Conservation (phyloP, 2,113 vertebrate species). For the Astur gentilis region DNA sequence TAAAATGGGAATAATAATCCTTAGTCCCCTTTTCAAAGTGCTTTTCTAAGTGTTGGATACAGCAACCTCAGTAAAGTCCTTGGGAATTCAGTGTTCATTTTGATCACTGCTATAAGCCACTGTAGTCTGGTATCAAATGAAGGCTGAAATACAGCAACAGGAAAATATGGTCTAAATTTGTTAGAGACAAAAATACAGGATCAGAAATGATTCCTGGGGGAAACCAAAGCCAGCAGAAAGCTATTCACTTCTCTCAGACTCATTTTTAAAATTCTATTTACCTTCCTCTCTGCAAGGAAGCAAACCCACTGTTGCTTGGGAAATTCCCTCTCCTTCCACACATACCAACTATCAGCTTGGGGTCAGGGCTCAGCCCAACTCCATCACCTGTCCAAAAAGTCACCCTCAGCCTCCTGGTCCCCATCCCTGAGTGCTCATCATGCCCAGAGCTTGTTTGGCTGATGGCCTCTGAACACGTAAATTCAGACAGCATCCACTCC, state of each 20-base stretch:
- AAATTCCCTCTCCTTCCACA: not conserved
- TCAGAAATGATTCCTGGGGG: slow-evolving; percentile 27
- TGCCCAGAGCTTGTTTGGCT: not conserved
- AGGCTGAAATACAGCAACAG: slow-evolving; percentile 3
- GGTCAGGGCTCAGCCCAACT: not conserved
- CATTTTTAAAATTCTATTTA: slow-evolving; percentile 20
- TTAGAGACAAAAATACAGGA: not conserved
- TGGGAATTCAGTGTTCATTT: slow-evolving; percentile 40
- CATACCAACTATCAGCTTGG: not conserved
- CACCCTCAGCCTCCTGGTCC: not conserved
- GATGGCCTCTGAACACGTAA: rapidly evolving
- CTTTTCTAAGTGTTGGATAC: not conserved
- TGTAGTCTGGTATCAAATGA: not conserved
- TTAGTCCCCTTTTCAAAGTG: not conserved
- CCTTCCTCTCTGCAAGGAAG: not conserved
- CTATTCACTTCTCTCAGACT: not conserved
- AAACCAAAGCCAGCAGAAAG: not conserved
- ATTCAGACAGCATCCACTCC: not conserved
- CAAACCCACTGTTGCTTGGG: not conserved
- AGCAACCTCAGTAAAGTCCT: not conserved
- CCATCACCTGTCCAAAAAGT: not conserved
- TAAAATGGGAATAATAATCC: slow-evolving; percentile 32
- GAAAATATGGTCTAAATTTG: slow-evolving; percentile 31
- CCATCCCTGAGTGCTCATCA: not conserved
- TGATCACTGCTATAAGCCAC: slow-evolving; percentile 3